These are phyloP conservation scores for Rhinichthys klamathensis DNA, from an alignment of 2,113 vertebrate genomes.

Conservation along the genomic window DNA sequence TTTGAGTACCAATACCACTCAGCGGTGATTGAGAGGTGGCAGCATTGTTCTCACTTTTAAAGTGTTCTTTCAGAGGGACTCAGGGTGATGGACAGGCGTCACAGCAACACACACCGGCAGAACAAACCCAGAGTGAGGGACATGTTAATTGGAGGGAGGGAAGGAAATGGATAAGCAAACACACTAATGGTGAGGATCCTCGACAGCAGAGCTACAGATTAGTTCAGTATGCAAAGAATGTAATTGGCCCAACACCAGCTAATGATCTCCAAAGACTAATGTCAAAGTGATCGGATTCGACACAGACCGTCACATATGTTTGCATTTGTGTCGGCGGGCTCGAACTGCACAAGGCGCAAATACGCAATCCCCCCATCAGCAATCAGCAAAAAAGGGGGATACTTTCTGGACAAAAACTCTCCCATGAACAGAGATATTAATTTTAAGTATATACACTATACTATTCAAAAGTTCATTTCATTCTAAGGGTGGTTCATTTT, in stretches of 20 bases:
- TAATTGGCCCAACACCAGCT: conserved; percentile 58
- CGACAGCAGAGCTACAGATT: conserved; percentile 61
- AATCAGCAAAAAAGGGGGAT: no score
- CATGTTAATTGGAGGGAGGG: conserved; percentile 67
- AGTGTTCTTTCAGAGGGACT: conserved; percentile 59
- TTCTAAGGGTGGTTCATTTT: no score
- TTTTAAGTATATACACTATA: no score
- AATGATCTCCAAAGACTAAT: conserved; percentile 55
- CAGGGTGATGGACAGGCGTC: conserved; percentile 64
- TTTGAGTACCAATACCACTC: conserved; percentile 63
- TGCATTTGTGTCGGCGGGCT: conserved; percentile 9
- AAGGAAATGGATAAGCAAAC: conserved; percentile 66
- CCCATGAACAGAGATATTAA: no score
- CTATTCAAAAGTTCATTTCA: no score
- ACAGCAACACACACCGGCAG: conserved; percentile 59
- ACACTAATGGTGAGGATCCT: conserved; percentile 59
- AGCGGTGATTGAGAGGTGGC: conserved; percentile 54
- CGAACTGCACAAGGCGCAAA: conserved; percentile 32
- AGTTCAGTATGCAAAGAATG: conserved; percentile 61
- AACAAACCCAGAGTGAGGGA: conserved; percentile 56
- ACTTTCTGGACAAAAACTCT: no score
- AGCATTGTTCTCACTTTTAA: conserved; percentile 64
- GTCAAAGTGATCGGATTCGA: conserved; percentile 49
- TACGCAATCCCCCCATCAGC: conserved; percentile 29
- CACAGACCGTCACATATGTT: conserved; percentile 53